Conservation (phyloP, 2,888 invertebrate genomes). For the Alentia gelatinosa region DNA sequence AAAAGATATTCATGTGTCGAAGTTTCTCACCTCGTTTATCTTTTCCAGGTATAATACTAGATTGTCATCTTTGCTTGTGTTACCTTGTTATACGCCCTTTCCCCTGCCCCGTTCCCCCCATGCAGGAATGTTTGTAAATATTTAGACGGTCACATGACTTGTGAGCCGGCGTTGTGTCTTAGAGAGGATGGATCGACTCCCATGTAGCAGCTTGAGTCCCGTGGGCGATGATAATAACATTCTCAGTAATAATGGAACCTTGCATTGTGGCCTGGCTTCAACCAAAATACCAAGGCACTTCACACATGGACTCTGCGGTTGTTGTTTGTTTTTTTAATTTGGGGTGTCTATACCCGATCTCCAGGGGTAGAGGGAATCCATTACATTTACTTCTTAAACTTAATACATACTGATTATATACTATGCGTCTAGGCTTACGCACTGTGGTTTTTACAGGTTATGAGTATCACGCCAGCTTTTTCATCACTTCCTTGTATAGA, state of each 20-base stretch:
- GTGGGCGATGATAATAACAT: not conserved
- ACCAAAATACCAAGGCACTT: not conserved
- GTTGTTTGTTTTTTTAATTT: not conserved
- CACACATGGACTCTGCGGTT: not conserved
- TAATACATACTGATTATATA: not conserved
- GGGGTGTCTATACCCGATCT: no score
- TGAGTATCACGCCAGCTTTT: not conserved
- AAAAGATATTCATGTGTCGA: not conserved
- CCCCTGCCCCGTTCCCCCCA: not conserved
- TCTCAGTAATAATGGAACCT: not conserved
- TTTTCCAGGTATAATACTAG: not conserved
- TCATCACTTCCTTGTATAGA: not conserved
- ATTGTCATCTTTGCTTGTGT: not conserved
- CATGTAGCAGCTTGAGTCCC: not conserved
- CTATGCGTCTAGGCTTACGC: not conserved
- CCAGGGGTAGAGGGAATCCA: not conserved
- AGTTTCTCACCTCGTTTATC: not conserved
- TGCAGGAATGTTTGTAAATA: not conserved
- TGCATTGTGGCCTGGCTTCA: not conserved
- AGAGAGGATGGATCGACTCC: not conserved
- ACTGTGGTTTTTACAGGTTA: not conserved
- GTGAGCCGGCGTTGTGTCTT: not conserved
- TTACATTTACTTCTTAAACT: not conserved
- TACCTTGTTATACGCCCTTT: not conserved
- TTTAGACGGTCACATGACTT: not conserved